Conservation (phyloP, 2,113 vertebrate species). For the Microcebus tavaratra region DNA sequence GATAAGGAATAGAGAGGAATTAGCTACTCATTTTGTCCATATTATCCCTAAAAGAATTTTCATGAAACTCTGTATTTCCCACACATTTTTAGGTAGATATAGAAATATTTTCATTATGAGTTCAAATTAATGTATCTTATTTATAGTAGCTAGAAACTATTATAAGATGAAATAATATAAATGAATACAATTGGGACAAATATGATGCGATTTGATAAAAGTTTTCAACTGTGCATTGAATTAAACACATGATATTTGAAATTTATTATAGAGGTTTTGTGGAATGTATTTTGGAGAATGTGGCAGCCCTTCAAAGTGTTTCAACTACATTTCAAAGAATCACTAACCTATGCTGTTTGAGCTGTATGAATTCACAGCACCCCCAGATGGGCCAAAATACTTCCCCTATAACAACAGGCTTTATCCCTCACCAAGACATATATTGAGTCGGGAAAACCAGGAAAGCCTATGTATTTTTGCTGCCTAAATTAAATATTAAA, state of each 20-base stretch:
- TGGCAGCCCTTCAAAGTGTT: not conserved
- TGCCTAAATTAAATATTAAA: not conserved
- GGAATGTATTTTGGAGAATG: not conserved
- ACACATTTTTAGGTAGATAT: not conserved
- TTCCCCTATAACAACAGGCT: not conserved
- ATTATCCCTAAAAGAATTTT: not conserved
- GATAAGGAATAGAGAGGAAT: not conserved
- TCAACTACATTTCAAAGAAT: not conserved
- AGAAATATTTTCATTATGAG: constrained; percentile 17
- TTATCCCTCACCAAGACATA: not conserved
- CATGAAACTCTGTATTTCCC: not conserved
- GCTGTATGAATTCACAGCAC: not conserved
- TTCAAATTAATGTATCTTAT: not conserved
- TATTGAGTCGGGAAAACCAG: not conserved
- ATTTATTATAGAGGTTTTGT: not conserved
- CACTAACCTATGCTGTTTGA: not conserved
- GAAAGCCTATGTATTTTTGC: not conserved
- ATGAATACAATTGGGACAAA: not conserved
- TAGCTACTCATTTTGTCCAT: not conserved
- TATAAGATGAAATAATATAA: not conserved
- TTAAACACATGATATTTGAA: not conserved
- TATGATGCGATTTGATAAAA: not conserved
- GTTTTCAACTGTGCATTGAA: not conserved
- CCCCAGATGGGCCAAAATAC: not conserved
- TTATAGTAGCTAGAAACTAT: not conserved